Evolutionary conservation across 2,888 invertebrate species (phyloP).

Genomic region (Dicyrtomina minuta): DNA sequence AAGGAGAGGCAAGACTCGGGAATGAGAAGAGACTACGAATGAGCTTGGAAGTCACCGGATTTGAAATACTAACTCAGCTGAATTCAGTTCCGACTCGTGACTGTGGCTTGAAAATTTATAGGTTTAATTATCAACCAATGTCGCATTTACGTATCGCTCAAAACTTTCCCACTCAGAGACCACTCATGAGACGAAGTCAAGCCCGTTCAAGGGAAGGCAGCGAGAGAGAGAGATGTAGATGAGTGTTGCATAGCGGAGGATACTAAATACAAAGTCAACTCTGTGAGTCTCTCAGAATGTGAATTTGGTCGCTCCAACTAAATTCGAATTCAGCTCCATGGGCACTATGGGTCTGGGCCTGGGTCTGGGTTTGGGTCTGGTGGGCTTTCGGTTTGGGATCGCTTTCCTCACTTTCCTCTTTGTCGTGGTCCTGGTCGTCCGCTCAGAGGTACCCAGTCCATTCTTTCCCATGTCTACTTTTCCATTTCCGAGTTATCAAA

Average conservation of each 20-base stretch:
- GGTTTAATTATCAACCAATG: constrained; percentile 54
- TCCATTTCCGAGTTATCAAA: too few species aligned
- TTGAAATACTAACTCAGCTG: constrained; percentile 32
- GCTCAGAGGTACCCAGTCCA: neutral
- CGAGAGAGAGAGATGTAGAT: neutral
- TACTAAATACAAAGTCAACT: neutral
- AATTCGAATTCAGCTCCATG: neutral
- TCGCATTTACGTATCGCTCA: constrained; percentile 43
- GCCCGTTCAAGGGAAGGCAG: neutral
- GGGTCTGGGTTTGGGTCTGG: too few species aligned
- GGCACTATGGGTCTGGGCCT: too few species aligned
- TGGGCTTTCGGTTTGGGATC: too few species aligned
- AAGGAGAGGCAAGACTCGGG: too few species aligned
- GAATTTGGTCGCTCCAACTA: neutral
- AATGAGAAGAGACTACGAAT: constrained; percentile 9
- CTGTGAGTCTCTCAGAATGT: too few species aligned
- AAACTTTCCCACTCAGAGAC: constrained; percentile 28
- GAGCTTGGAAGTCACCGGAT: constrained; percentile 22
- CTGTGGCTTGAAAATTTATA: constrained; percentile 49
- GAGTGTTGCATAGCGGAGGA: too few species aligned
- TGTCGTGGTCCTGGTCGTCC: neutral
- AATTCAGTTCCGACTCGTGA: constrained; percentile 34
- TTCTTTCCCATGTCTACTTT: neutral
- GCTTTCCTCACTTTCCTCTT: too few species aligned
- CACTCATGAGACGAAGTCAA: neutral